Conservation (phyloP, 2,113 vertebrate species). For the Gasterosteus aculeatus region DNA sequence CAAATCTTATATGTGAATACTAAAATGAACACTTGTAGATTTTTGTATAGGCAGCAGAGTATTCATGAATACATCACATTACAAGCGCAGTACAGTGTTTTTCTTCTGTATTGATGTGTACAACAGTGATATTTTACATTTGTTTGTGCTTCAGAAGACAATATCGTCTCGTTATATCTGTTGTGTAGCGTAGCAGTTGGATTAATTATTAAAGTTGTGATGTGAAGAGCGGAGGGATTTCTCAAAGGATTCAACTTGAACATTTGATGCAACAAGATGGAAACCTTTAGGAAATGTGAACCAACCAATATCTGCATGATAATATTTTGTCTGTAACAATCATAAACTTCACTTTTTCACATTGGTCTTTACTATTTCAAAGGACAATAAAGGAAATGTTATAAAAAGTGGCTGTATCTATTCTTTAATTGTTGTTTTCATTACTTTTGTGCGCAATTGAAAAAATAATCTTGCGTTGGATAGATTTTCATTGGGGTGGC, state of each 20-base stretch:
- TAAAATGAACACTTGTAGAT: conserved; percentile 65
- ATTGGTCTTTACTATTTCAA: conserved; percentile 72
- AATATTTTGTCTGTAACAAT: conserved; percentile 55
- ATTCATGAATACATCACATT: conserved; percentile 51
- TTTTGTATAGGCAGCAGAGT: conserved; percentile 69
- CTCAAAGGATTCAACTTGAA: background rate
- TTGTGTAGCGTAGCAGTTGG: conserved; percentile 39
- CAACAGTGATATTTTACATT: conserved; percentile 54
- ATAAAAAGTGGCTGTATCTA: conserved; percentile 30
- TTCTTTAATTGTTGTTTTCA: background rate
- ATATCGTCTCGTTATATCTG: conserved; percentile 50
- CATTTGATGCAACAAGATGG: background rate
- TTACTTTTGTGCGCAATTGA: background rate
- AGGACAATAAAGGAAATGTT: conserved; percentile 70
- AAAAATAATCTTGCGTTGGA: too few species aligned
- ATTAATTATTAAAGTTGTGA: conserved; percentile 18
- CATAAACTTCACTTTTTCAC: conserved; percentile 64
- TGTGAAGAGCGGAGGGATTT: conserved; percentile 10
- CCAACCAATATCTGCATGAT: conserved; percentile 65
- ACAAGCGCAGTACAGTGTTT: conserved; percentile 54
- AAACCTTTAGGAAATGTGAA: conserved; percentile 16
- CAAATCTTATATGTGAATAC: conserved; percentile 63
- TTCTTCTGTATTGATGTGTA: conserved; percentile 62
- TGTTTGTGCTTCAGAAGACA: conserved; percentile 50
- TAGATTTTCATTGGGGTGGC: background rate